Conservation (phyloP, 1,140 invertebrate genomes). For the Xylocopa sonorina region DNA sequence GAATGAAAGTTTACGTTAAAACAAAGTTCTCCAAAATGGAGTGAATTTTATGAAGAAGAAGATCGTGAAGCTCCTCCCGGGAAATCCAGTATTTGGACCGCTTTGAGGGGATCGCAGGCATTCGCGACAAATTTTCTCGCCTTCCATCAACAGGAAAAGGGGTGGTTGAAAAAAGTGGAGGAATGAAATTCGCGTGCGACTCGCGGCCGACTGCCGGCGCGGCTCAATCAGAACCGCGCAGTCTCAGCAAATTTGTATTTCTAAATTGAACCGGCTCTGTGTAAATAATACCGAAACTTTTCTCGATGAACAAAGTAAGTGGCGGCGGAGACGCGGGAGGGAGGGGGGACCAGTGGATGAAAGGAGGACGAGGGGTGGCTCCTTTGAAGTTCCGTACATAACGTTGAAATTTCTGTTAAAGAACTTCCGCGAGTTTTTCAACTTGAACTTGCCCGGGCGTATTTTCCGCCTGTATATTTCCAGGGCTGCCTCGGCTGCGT, state of each 20-base stretch:
- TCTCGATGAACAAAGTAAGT: slow-evolving; percentile 40
- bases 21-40: no score
- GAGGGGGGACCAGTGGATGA: not conserved
- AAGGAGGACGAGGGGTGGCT: slow-evolving; percentile 4
- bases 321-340: not conserved
- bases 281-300: slow-evolving; percentile 47
- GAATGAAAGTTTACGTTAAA: no score
- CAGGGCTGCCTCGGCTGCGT: not conserved
- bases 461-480: slow-evolving; percentile 31
- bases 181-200: not conserved
- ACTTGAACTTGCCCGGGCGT: slow-evolving; percentile 23
- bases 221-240: slow-evolving; percentile 25
- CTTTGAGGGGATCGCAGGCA: no score
- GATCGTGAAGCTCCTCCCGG: no score
- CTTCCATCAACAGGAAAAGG: not conserved
- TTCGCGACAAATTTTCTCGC: not conserved
- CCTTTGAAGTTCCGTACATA: slow-evolving; percentile 50
- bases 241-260: slow-evolving; percentile 48
- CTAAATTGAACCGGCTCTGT: slow-evolving; percentile 39
- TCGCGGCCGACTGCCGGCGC: not conserved
- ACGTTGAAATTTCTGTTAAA: slow-evolving; percentile 43
- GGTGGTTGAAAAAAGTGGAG: not conserved
- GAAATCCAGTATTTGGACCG: no score
- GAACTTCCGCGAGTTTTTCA: slow-evolving; percentile 35
- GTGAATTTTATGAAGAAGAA: no score